Percentiles rank a stretch among this genome's conserved stretches.
Conservation (phyloP, 2,113 vertebrate species). For the Cephalophus harveyi region DNA sequence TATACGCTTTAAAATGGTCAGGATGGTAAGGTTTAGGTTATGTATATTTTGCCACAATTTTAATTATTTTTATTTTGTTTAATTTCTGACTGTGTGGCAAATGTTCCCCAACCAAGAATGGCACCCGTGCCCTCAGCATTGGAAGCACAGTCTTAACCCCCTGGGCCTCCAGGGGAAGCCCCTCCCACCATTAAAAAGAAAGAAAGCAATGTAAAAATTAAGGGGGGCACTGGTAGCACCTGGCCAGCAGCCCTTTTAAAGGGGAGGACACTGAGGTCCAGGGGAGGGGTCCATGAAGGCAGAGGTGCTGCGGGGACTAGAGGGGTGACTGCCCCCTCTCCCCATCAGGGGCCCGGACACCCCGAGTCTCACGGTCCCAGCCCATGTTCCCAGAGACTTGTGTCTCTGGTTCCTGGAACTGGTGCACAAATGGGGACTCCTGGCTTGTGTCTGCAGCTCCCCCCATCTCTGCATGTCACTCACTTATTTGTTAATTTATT, state of each 20-base stretch:
- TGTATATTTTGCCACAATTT: no score
- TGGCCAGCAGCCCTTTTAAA: neutral
- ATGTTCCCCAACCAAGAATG: neutral
- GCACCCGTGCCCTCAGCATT: neutral
- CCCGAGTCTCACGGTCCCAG: accelerated
- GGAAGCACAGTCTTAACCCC: neutral
- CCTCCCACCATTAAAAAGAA: neutral
- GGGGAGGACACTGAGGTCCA: neutral
- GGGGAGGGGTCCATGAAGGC: neutral
- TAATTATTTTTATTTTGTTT: neutral
- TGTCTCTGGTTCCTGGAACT: neutral
- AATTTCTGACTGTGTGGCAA: neutral
- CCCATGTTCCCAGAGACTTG: neutral
- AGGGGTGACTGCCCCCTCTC: neutral
- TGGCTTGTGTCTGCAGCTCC: neutral
- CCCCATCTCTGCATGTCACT: neutral
- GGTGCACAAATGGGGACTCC: neutral
- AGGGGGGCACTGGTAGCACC: neutral
- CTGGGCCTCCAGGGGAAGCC: neutral
- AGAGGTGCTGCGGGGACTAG: neutral
- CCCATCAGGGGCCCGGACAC: neutral
- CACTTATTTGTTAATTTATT: neutral
- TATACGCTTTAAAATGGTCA: neutral
- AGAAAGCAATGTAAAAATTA: neutral
- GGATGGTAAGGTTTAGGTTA: neutral